phyloP scores from a whole-genome alignment of 2,113 vertebrate genomes.

The Ctenodactylus gundi region DNA sequence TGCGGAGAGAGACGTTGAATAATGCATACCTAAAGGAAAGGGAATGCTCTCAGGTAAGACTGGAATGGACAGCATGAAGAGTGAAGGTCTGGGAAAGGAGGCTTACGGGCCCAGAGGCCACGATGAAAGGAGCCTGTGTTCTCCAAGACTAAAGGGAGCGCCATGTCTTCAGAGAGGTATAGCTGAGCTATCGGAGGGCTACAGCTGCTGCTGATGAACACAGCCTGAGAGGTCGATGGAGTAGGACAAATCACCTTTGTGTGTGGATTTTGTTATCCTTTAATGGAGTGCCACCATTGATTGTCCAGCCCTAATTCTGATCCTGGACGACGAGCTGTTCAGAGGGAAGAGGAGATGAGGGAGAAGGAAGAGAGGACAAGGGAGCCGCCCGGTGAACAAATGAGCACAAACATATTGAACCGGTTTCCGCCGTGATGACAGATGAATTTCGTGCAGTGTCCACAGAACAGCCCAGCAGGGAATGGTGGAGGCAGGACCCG shows the following conservation, averaged over 20 bases:
- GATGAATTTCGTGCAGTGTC: constrained; percentile 1
- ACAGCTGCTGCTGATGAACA: not conserved
- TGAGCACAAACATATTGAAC: not conserved
- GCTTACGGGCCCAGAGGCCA: not conserved
- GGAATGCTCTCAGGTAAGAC: not conserved
- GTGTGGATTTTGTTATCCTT: not conserved
- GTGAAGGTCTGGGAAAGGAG: not conserved
- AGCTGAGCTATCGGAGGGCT: too few species aligned
- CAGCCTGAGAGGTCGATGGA: not conserved
- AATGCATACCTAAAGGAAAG: not conserved
- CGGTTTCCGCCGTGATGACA: constrained; percentile 20
- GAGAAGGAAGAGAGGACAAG: not conserved
- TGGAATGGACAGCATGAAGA: not conserved
- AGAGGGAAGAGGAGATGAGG: not conserved
- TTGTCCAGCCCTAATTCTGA: not conserved
- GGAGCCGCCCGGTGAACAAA: not conserved
- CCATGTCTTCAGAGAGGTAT: not conserved
- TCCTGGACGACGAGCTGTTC: not conserved
- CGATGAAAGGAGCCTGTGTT: not conserved
- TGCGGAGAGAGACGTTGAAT: not conserved
- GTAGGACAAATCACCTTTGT: not conserved
- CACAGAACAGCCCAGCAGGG: not conserved
- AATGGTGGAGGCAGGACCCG: not conserved
- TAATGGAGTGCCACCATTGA: not conserved
- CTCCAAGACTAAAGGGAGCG: not conserved